These are phyloP conservation scores for Spodoptera frugiperda DNA, from an alignment of 1,140 invertebrate species.

Conservation along the genomic window DNA sequence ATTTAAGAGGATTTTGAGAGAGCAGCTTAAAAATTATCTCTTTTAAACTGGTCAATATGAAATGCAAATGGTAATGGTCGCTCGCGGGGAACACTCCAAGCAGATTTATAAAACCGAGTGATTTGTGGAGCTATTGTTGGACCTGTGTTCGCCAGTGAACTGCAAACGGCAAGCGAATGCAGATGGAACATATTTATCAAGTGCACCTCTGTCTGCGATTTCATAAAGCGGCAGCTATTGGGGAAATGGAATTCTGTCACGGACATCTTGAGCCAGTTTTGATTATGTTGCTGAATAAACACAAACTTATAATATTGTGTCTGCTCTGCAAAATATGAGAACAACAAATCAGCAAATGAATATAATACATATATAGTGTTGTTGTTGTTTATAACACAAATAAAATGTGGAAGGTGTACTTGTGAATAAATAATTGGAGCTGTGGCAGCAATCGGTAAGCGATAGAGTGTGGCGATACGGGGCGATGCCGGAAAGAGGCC, in stretches of 20 bases:
- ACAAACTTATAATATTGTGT: not conserved
- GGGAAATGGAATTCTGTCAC: slow-evolving; percentile 27
- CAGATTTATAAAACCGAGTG: slow-evolving; percentile 40
- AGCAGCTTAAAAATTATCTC: not conserved
- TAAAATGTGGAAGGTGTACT: not conserved
- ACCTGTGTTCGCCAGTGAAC: slow-evolving; percentile 36
- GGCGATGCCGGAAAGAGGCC: slow-evolving; percentile 32
- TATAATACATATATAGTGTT: not conserved
- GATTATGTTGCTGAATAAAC: slow-evolving; percentile 16
- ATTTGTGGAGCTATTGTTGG: slow-evolving; percentile 48
- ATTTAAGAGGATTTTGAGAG: not conserved
- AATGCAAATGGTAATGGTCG: slow-evolving; percentile 50
- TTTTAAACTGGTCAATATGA: slow-evolving; percentile 30
- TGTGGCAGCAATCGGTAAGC: slow-evolving; percentile 18
- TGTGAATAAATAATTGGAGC: slow-evolving; percentile 32
- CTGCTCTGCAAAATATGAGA: not conserved
- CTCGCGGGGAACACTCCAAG: not conserved
- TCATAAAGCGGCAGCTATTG: slow-evolving; percentile 26
- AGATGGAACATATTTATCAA: slow-evolving; percentile 38
- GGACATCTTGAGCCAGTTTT: slow-evolving; percentile 14
- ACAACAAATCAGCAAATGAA: too few relatives aligned
- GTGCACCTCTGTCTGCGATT: slow-evolving; percentile 34
- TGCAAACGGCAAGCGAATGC: slow-evolving; percentile 33
- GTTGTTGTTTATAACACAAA: not conserved
- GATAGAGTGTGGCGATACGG: slow-evolving; percentile 22